A percentile compares a stretch with the other conserved stretches of the same genome.
These are phyloP conservation scores for Drosophila willistoni DNA, from an alignment of 1,140 invertebrate species.

Conservation along the genomic window DNA sequence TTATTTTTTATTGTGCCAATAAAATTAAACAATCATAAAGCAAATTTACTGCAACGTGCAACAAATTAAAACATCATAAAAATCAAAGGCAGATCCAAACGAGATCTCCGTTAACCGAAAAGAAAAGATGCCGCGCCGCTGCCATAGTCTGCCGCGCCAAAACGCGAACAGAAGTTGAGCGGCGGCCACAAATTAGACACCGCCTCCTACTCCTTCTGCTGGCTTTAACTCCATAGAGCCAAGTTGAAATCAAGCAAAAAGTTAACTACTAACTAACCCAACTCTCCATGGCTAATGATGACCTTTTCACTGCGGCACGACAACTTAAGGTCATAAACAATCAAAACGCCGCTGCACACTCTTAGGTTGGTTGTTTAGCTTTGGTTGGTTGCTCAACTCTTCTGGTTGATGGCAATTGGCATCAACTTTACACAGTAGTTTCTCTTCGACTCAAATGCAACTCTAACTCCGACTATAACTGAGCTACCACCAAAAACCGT, in stretches of 20 bases:
- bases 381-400: neutral
- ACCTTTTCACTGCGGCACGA: slow-evolving; percentile 79
- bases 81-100: slow-evolving; percentile 65
- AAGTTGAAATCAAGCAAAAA: neutral
- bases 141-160: slow-evolving; percentile 38
- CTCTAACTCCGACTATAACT: slow-evolving; percentile 15
- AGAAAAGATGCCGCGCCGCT: slow-evolving; percentile 51
- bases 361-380: neutral
- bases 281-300: slow-evolving; percentile 64
- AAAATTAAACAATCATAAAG: slow-evolving; percentile 61
- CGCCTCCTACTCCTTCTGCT: slow-evolving; percentile 46
- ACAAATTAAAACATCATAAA: slow-evolving; percentile 82
- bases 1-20: slow-evolving; percentile 27
- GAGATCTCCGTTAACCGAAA: slow-evolving; percentile 35
- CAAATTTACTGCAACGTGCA: slow-evolving; percentile 74
- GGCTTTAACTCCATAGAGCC: slow-evolving; percentile 1
- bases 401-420: slow-evolving; percentile 66
- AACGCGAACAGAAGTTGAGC: slow-evolving; percentile 72
- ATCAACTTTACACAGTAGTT: slow-evolving; percentile 22
- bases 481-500: slow-evolving; percentile 60
- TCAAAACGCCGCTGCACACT: slow-evolving; percentile 57
- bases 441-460: neutral
- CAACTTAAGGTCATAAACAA: slow-evolving; percentile 80
- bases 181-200: slow-evolving; percentile 69
- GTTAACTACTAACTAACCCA: slow-evolving; percentile 43